Evolutionary conservation across 2,797 vertebrate species (phyloP).

Genomic region (Leuciscus waleckii): DNA sequence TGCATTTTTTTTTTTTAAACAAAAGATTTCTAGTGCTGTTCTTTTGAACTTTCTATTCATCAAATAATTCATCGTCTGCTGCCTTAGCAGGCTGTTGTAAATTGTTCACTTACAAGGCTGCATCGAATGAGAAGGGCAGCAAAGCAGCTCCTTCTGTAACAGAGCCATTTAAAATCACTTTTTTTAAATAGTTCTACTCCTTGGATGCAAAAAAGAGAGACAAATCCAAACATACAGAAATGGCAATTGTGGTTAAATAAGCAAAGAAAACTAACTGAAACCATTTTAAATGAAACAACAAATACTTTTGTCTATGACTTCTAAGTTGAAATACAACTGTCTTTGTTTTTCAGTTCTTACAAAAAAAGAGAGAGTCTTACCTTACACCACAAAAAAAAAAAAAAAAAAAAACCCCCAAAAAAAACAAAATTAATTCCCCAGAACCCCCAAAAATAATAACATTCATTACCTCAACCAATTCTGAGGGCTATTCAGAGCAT

Average conservation of each 20-base stretch:
- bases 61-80: not conserved
- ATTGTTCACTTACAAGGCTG: not conserved
- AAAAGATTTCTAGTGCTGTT: not conserved
- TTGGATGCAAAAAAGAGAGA: not conserved
- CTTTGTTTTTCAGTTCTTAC: not conserved
- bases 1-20: not conserved
- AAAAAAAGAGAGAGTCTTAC: conserved; percentile 48
- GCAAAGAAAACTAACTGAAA: not conserved
- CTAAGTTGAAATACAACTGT: conserved; percentile 26
- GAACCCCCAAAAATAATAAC: not conserved
- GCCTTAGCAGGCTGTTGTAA: not conserved
- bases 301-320: not conserved
- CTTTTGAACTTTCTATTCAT: not conserved
- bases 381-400: conserved; percentile 55
- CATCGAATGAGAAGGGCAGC: not conserved
- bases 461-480: conserved; percentile 69
- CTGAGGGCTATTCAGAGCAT: conserved; percentile 70
- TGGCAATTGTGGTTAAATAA: not conserved
- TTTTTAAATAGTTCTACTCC: not conserved
- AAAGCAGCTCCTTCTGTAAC: not conserved
- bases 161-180: not conserved
- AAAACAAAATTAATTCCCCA: no score
- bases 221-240: not conserved
- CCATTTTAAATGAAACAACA: not conserved
- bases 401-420: no score